Base-by-base conservation (phyloP, 2,888 invertebrate genomes). In the Brenthis daphne region DNA sequence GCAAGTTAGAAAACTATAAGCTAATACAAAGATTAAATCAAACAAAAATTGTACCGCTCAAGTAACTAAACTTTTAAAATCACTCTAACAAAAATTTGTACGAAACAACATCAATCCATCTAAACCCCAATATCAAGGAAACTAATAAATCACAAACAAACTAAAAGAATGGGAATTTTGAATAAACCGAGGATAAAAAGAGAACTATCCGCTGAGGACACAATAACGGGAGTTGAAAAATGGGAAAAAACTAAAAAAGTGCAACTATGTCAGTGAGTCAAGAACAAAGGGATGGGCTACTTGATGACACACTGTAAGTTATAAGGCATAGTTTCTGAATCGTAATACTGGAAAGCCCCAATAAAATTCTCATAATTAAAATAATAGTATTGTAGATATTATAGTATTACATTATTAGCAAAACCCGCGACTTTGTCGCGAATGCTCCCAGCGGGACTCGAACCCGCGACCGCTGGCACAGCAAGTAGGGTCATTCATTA, bases 231-330 rank as follows among this genome's bases (percentile, higher is more conserved):
- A 53, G 16, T 43, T 20, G 37, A 13, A 16, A 47, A 29, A 33
- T 11, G 65, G 33, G 37, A 43, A 58, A 57, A 63, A 64, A 55
- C 16, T 24, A 3, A 37, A 67, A 63, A 57, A 57, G 61, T 37
- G 43, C 24, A 63, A 67, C 63, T 63, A 47, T 67, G 67, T 48
- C 67, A 67, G 51, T 50, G 63, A 67, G 67, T 67, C 67, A 64
- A 50, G 55, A 57, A 65, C 57, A 61, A 67, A 63, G 63, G 50
- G 56, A 56, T 53, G 47, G 20, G 47, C 60, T 60, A 56, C 20
- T 57, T n/a, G 57, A 33, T 57, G 57, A 47, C 60, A 50, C 56
- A 43, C 48, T 55, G 56, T 50, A 50, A 33, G 48, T 16, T 20
- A 16, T 50, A 50, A 65, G 56, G 57, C 55, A 16, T 33, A 48